Evolutionary conservation across 1,140 invertebrate species (phyloP), one percentile per base, ranked within the genome.

Genomic region (Calycopis cecrops): DNA sequence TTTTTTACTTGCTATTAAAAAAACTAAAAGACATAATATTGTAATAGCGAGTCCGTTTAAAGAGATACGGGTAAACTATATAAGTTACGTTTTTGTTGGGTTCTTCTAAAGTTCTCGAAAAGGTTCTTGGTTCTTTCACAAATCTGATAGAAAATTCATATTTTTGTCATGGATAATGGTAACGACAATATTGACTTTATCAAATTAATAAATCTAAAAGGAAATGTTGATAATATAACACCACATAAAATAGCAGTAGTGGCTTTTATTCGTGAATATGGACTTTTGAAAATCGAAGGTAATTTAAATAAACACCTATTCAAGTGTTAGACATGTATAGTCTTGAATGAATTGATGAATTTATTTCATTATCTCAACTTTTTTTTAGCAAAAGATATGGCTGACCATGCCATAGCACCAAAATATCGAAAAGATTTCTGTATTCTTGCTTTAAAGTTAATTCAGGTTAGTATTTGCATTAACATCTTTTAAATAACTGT

Each of bases 401-500:
- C 74, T 50, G 80, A 83, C 42, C 77, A 73, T 34, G 72, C 73
- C 17, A 78, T 87, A 66, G 73, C 82, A 40, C 85, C 87, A 12
- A 88, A 85, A 65, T 87, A 88, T 62, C 75, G 85, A 51, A 88
- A 87, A 68, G 87, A 88, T 65, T 88, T 88, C 67, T 87, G 85
- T 69, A 82, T 88, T 61, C 63, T 88, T 16, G 83, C 86, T 17
- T 68, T 88, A 14, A 88, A 88, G 62, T 54, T 88, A 42, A 87
- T 88, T 61, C 85, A 88, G 80, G 85, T 88, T 70, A 52, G 16
- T 37, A 38, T 28, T 21, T 48, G 28, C 9, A 40, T 12, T 34
- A n/a, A 12, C 9, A 40, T 33, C 49, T 14, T 10, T 50, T 18
- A 37, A 14, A 0, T 38, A 37, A 21, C 12, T 54, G 8, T 48